Evolutionary conservation across 1,140 invertebrate genomes (phyloP).

Genomic region (Sweltsa coloradensis): DNA sequence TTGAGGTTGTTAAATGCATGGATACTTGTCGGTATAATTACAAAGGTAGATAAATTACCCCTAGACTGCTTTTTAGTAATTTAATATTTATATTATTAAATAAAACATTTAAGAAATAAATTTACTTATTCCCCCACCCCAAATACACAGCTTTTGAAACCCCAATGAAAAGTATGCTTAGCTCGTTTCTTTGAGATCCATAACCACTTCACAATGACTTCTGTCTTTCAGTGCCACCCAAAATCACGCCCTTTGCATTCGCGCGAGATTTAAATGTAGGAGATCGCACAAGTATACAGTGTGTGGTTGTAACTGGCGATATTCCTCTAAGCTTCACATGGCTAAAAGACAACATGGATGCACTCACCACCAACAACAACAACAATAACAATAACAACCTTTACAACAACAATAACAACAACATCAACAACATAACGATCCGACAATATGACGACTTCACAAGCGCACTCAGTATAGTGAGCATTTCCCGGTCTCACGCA

Average conservation of each 20-base stretch:
- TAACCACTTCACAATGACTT: conserved; percentile 9
- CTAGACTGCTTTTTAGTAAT: no score
- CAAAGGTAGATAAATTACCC: no score
- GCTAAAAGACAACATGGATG: conserved; percentile 47
- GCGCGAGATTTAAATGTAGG: conserved; percentile 44
- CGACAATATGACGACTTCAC: conserved; percentile 51
- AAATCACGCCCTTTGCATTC: conserved; percentile 50
- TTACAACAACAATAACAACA: neutral
- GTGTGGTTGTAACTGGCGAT: conserved; percentile 50
- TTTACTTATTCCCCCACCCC: no score
- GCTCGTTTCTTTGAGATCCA: no score
- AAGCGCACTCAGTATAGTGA: conserved; percentile 46
- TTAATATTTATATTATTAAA: no score
- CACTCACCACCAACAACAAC: conserved; percentile 2
- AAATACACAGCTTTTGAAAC: no score
- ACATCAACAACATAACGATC: conserved; percentile 34
- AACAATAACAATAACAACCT: neutral
- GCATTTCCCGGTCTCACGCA: conserved; percentile 46
- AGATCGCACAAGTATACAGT: conserved; percentile 50
- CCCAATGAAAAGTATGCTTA: no score
- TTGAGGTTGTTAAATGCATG: no score
- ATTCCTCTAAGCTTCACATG: conserved; percentile 53
- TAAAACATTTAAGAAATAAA: no score
- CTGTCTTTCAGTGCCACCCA: conserved; percentile 44
- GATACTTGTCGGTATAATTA: no score